Evolutionary conservation across 2,888 invertebrate species (phyloP), one percentile per base, ranked within the genome.

Genomic region (Ligdia adustata): DNA sequence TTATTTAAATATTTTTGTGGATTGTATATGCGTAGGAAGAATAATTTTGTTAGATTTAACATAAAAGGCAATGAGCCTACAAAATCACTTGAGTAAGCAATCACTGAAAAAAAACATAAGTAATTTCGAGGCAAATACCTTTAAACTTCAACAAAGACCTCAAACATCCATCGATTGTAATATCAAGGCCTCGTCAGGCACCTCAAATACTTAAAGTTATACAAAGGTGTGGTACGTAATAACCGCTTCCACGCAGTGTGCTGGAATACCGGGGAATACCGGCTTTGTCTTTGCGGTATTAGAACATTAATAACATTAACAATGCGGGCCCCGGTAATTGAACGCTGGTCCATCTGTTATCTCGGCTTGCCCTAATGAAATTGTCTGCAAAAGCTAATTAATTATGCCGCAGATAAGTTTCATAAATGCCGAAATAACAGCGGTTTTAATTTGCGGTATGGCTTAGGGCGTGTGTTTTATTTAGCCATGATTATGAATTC

Each of bases 221-320:
- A 69, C 67, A 63, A 58, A 59, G 42, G 48, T 58, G 22, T 33
- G 14, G 55, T 60, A 55, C 61, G 57, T 63, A 64, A 68, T 39
- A 34, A 28, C 33, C 39, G 33, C 33, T 20, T 39, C 67, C 14
- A n/a, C 33, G 33, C 32, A 3, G 34, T 9, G 22, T 34, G 16
- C 34, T n/a, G n/a, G n/a, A n/a, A n/a, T n/a, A 4, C 22, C 7
- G 16, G 37, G 37, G 35, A 35, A 35, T 69, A 60, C 60, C 58
- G 48, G 64, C 62, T 69, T 76, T 78, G 77, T 78, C 76, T 78
- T 70, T 70, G 72, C 62, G 71, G 75, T 70, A 68, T 72, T 68
- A 75, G 65, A 60, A 69, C 76, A 80, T 81, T 82, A 81, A 82
- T 79, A 82, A 78, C 72, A 76, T 71, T 72, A 71, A 80, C 80